phyloP scores from a whole-genome alignment of 1,140 invertebrate species.

The Mizuhopecten yessoensis region DNA sequence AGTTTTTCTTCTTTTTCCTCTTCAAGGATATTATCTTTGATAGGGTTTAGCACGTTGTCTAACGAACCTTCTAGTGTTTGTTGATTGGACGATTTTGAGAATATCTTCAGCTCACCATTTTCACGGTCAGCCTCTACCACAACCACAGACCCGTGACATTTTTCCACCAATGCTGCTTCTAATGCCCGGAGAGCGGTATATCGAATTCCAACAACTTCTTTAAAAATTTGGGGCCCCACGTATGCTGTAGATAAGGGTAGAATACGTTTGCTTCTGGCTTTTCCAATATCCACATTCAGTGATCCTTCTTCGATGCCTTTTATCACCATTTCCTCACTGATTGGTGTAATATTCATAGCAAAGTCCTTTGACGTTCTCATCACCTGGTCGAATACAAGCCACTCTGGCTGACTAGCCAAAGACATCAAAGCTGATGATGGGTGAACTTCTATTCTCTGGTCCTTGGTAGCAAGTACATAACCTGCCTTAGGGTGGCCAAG shows the following conservation, averaged over 20 bases:
- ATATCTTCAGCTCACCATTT: conserved; percentile 67
- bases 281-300: conserved; percentile 63
- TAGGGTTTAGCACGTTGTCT: conserved; percentile 42
- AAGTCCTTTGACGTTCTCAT: conserved; percentile 76
- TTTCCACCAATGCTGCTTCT: conserved; percentile 57
- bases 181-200: conserved; percentile 64
- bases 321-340: conserved; percentile 66
- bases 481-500: conserved; percentile 74
- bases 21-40: conserved; percentile 51
- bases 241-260: conserved; percentile 56
- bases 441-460: conserved; percentile 72
- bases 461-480: conserved; percentile 65
- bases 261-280: conserved; percentile 57
- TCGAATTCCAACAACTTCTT: conserved; percentile 69
- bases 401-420: conserved; percentile 68
- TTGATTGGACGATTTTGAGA: conserved; percentile 45
- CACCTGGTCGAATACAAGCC: conserved; percentile 73
- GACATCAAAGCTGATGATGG: conserved; percentile 73
- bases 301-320: conserved; percentile 58
- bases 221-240: conserved; percentile 66
- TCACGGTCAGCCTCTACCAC: conserved; percentile 72
- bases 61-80: neutral
- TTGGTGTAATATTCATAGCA: conserved; percentile 73
- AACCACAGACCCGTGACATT: conserved; percentile 51
- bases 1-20: conserved; percentile 21